Base-by-base conservation (phyloP, 2,113 vertebrate genomes). In the Phyllostomus discolor region DNA sequence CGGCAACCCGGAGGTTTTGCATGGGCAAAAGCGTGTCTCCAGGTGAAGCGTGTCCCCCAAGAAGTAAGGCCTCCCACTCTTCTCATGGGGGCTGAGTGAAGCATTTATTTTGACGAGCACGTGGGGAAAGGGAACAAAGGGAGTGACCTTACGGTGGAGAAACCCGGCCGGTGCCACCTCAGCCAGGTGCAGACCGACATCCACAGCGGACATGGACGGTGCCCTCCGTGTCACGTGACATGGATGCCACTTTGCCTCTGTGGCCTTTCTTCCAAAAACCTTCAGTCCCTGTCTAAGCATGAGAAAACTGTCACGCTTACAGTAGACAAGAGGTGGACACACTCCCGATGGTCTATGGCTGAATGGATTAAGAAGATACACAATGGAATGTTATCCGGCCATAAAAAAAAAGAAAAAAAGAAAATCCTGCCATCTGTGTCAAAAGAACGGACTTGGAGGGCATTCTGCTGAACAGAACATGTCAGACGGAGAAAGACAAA, bases 171-270 rank as follows among this genome's bases (percentile, higher is more conserved):
- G 59, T 0, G 0, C 5, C 35, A 11, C 33, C 10, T 88, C 62
- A 75, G 28, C 35, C 35, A 17, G 16, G 6, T 4, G 16, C 17
- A n/a, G 22, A 24, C 64, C 28, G n/a, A 14, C 9, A 7, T 9
- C 83, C n/a, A 33, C 2, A 19, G 0, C 4, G 14, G 15, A 41
- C 7, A 1, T 1, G n/a, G 48, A n/a, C 11, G 31, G 4, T 54
- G 14, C 33, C 26, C 48, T 22, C 35, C 20, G 72, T 8, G 28
- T 0, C 10, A 24, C 2, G 41, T 22, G 43, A 20, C 4, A 16
- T 16, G 28, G 16, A 94, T 3, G 7, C 22, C 11, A 31, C n/a
- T 73, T 87, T 12, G 12, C 17, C 48, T 83, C 88, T 73, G 67
- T n/a, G 3, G 6, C 90, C 8, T 38, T 94, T 50, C 80, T 69